Evolutionary conservation across 2,797 vertebrate species (phyloP).

Genomic region (Halcyon badia): DNA sequence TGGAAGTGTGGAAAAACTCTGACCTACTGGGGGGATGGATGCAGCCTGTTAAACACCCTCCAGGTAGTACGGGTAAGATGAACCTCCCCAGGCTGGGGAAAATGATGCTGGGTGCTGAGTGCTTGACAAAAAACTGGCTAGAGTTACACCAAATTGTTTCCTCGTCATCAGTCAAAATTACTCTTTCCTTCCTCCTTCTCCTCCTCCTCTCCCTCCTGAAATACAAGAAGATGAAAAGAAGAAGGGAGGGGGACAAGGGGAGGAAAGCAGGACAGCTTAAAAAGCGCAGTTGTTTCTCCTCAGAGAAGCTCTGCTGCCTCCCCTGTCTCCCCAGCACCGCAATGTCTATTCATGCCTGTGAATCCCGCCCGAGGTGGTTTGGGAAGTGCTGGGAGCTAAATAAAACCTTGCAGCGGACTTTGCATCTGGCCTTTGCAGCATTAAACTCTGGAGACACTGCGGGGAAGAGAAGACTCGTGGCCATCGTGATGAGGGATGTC

Average conservation of each 20-base stretch:
- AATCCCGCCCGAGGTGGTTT: rapidly evolving
- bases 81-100: constrained; percentile 5
- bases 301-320: rapidly evolving
- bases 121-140: constrained; percentile 41
- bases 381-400: background rate
- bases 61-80: constrained; percentile 20
- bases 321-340: no score
- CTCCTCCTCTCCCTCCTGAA: constrained; percentile 26
- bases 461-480: rapidly evolving
- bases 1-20: constrained; percentile 6
- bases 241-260: background rate
- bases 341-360: background rate
- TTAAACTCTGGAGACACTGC: background rate
- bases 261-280: background rate
- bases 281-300: background rate
- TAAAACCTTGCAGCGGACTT: background rate
- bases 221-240: constrained; percentile 25
- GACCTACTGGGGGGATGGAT: background rate
- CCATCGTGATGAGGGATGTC: background rate
- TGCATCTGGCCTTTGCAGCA: background rate
- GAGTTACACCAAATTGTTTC: constrained; percentile 7
- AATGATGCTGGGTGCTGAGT: constrained; percentile 28
- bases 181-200: background rate
- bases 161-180: constrained; percentile 39
- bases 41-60: background rate